Conservation (phyloP, 2,888 invertebrate species). For the Amorpha juglandis region DNA sequence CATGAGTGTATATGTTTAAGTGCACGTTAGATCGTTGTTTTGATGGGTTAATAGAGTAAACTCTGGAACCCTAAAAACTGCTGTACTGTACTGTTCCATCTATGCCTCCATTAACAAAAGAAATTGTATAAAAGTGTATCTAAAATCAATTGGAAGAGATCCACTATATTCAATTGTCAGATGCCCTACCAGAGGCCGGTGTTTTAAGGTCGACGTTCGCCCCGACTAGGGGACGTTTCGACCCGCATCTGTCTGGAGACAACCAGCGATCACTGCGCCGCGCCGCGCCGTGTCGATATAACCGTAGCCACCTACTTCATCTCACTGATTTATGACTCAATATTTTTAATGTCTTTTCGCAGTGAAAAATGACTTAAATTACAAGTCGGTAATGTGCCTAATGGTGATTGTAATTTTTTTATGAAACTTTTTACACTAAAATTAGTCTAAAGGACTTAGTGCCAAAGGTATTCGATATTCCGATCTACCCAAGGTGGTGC, state of each 20-base stretch:
- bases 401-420: no score
- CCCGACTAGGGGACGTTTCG: constrained; percentile 2
- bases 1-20: no score
- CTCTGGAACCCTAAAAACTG: no score
- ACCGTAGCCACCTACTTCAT: neutral
- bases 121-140: neutral
- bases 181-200: neutral
- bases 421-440: no score
- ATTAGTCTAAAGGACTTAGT: no score
- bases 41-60: no score
- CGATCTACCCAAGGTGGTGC: no score
- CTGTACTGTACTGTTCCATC: no score
- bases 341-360: neutral
- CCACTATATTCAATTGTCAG: neutral
- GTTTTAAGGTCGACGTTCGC: constrained; percentile 3
- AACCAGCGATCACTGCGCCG: constrained; percentile 11
- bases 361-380: neutral
- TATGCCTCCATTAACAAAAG: neutral
- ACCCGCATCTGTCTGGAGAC: neutral
- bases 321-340: constrained; percentile 10
- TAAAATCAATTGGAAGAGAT: neutral
- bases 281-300: no score
- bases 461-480: no score
- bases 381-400: no score
- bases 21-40: no score